Base-by-base conservation (phyloP, 2,113 vertebrate species). In the Lipophrys pholis region DNA sequence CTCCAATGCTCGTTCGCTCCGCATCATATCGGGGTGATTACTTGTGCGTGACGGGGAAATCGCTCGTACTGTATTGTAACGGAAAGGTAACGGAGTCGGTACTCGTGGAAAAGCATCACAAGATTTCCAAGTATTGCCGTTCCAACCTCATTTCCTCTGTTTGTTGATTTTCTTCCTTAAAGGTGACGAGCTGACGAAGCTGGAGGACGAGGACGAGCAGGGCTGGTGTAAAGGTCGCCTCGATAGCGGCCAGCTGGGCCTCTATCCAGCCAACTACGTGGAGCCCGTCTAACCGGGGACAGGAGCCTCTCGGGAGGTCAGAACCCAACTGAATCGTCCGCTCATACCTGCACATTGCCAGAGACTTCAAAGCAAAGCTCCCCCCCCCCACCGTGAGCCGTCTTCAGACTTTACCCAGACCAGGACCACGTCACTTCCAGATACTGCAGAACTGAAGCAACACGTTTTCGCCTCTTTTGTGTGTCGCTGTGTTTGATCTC, bases 211-310 rank as follows among this genome's bases (percentile, higher is more conserved):
- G 84, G 97, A 99, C 0, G 97, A 96, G 39, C 97, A 99, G 91
- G 97, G 97, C 41, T 99, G 97, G 97, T 99, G 97, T 91, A 97
- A 96, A 93, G 97, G 97, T 84, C 96, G 96, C 49, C 95, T 99
- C 82, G 96, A 96, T 93, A 96, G 79, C 76, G 97, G 97, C 77
- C 93, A 95, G 89, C 90, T 97, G 57, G 97, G 97, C 86, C 94
- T 99, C 70, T 99, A 97, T 83, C 97, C 97, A 0, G 97, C 97
- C 90, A 99, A 99, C 92, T 99, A 99, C 0, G 96, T 98, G 78
- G 96, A 98, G 92, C 87, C 92, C 53, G 93, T 99, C 88, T 99
- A 48, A 39, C 41, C 3, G 17, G 70, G 73, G 60, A 78, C 45
- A 7, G 69, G 53, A 43, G 56, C 0, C 15, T 58, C 46, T 80